Base-by-base conservation (phyloP, 2,888 invertebrate genomes). In the Macrophya alboannulata region DNA sequence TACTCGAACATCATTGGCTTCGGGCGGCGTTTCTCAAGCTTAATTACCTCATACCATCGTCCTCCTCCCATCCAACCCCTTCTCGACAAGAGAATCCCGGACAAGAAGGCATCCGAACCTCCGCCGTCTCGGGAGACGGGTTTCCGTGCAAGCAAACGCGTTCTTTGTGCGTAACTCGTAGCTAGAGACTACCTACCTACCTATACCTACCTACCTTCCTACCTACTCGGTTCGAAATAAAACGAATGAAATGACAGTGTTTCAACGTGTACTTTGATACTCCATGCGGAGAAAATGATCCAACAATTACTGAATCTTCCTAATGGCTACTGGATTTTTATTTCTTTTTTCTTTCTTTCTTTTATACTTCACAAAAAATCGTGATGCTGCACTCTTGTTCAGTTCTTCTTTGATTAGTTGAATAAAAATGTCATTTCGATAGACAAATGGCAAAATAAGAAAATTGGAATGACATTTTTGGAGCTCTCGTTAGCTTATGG, bases 41-140 rank as follows among this genome's bases (percentile, higher is more conserved):
- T 92, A 92, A 92, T 91, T 91, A 90, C 90, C 89, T 90, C 89
- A 89, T 90, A 90, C 89, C 87, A 51, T 74, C 76, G 77, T 68
- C 85, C 86, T 84, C 85, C 86, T 77, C 82, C 59, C 40, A 86
- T 85, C 74, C 21, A 31, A n/a, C 74, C 31, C 62, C 45, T 85
- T 81, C 85, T 76, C 62, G 31, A 74, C 21, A 25, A 74, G 45
- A 74, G 43, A 43, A 74, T 45, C 45, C 25, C 17, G 45, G 45
- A 74, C 74, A 31, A 43, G 74, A 74, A 55, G 25, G 76, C 74
- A 40, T 43, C n/a, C 72, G 4, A 45, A 81, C 31, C 68, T 68
- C 1, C 68, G 12, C 6, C 68, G 68, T 68, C 68, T 68, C 37
- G 68, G 68, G 37, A 37, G 68, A 37, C 51, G 55, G 37, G 55